Evolutionary conservation across 2,113 vertebrate species (phyloP).

Genomic region (Aspidoscelis tigris): DNA sequence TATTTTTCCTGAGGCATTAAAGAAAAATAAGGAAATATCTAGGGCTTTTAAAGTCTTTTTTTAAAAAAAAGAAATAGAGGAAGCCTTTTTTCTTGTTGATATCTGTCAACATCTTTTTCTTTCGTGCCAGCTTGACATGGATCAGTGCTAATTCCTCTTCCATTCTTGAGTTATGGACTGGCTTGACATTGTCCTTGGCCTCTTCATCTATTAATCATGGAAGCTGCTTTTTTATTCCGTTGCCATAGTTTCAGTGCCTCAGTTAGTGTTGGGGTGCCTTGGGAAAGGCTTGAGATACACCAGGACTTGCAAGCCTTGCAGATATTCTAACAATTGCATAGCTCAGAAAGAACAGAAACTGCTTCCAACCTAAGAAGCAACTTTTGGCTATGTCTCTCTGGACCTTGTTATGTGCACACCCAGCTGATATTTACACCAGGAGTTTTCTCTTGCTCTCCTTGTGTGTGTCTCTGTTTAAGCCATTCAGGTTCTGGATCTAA

Average conservation of each 20-base stretch:
- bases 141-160: conserved; percentile 73
- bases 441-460: conserved; percentile 62
- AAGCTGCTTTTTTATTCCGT: conserved; percentile 95
- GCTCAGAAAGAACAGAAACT: conserved; percentile 67
- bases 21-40: conserved; percentile 55
- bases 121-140: conserved; percentile 66
- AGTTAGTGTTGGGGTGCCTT: conserved; percentile 92
- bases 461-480: neutral
- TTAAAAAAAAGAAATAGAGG: neutral
- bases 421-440: conserved; percentile 72
- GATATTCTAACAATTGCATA: conserved; percentile 74
- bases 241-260: conserved; percentile 99
- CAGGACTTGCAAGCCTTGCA: conserved; percentile 80
- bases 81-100: conserved; percentile 54
- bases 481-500: conserved; percentile 59
- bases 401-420: conserved; percentile 78
- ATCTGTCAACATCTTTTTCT: conserved; percentile 54
- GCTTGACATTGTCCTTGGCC: conserved; percentile 85
- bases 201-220: conserved; percentile 99
- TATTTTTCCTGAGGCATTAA: conserved; percentile 46
- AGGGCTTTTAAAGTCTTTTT: conserved; percentile 29
- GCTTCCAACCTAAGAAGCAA: conserved; percentile 66
- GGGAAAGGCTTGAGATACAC: conserved; percentile 83
- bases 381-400: conserved; percentile 75
- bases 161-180: conserved; percentile 81